Evolutionary conservation across 2,113 vertebrate species (phyloP).

Genomic region (Lonchura striata): DNA sequence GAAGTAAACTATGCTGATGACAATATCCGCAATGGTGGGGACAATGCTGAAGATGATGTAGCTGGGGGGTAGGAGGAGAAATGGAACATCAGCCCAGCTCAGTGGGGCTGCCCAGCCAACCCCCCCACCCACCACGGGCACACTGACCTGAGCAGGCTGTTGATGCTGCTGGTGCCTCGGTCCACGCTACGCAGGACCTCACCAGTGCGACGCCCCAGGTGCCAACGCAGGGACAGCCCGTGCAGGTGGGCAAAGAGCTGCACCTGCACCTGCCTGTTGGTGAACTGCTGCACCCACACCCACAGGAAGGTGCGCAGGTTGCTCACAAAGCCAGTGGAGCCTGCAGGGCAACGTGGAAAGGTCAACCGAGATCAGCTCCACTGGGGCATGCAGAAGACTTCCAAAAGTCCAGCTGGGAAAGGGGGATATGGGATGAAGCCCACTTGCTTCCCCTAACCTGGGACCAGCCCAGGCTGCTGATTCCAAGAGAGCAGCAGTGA

Average conservation of each 20-base stretch:
- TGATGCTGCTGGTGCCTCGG: conserved; percentile 90
- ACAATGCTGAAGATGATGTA: conserved; percentile 94
- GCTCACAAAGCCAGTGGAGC: conserved; percentile 87
- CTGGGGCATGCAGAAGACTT: not conserved
- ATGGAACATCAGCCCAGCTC: not conserved
- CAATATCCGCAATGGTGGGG: conserved; percentile 91
- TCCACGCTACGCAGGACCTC: conserved; percentile 92
- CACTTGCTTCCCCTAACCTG: accelerated
- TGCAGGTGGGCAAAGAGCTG: conserved; percentile 89
- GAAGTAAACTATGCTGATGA: conserved; percentile 94
- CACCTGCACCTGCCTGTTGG: conserved; percentile 85
- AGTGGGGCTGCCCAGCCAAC: accelerated
- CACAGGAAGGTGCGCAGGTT: conserved; percentile 92
- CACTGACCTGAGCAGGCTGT: conserved; percentile 86
- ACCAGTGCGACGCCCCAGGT: conserved; percentile 89
- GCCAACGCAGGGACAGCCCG: conserved; percentile 89
- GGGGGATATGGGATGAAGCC: not conserved
- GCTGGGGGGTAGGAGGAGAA: conserved; percentile 65
- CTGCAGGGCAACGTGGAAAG: not conserved
- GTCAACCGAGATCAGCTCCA: accelerated
- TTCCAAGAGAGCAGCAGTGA: not conserved
- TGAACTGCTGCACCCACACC: conserved; percentile 97
- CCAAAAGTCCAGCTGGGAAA: not conserved
- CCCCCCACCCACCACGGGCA: accelerated
- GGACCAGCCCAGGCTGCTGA: not conserved